Conservation (phyloP, 2,797 vertebrate genomes). For the Fistularia commersonii region DNA sequence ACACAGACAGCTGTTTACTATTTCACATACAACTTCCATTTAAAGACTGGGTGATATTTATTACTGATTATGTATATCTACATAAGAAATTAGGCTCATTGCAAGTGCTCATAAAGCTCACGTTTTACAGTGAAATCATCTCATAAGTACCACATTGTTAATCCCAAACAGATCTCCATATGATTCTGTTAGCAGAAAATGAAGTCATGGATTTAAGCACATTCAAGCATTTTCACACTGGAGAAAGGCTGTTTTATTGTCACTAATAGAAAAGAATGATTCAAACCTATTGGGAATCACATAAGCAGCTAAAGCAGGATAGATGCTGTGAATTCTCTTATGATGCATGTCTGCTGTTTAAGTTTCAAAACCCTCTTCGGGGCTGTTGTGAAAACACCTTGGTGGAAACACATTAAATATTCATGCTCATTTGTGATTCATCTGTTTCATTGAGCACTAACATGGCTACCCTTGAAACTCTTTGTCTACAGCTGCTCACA, state of each 20-base stretch:
- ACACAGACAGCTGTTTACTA: neutral
- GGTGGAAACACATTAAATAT: conserved; percentile 35
- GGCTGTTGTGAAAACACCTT: conserved; percentile 40
- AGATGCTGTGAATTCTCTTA: neutral
- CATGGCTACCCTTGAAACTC: conserved; percentile 26
- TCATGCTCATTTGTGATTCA: conserved; percentile 37
- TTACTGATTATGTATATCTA: conserved; percentile 14
- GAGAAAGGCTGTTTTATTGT: conserved; percentile 3
- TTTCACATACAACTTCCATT: conserved; percentile 7
- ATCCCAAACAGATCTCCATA: conserved; percentile 2
- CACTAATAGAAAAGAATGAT: conserved; percentile 7
- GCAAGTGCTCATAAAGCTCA: conserved; percentile 28
- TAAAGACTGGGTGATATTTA: conserved; percentile 1
- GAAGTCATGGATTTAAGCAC: conserved; percentile 14
- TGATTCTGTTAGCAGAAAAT: conserved; percentile 15
- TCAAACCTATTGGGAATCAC: neutral
- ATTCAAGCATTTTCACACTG: conserved; percentile 5
- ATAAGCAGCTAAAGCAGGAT: conserved; percentile 1
- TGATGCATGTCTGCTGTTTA: conserved; percentile 11
- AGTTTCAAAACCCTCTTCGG: conserved; percentile 19
- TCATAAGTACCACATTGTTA: neutral
- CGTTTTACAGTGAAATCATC: conserved; percentile 7
- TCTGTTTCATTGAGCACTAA: conserved; percentile 41
- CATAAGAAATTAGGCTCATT: conserved; percentile 26
- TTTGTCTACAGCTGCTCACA: conserved; percentile 20